Percentiles rank a stretch among this genome's conserved stretches.
phyloP scores from a whole-genome alignment of 2,797 vertebrate genomes.

The Otus scops region DNA sequence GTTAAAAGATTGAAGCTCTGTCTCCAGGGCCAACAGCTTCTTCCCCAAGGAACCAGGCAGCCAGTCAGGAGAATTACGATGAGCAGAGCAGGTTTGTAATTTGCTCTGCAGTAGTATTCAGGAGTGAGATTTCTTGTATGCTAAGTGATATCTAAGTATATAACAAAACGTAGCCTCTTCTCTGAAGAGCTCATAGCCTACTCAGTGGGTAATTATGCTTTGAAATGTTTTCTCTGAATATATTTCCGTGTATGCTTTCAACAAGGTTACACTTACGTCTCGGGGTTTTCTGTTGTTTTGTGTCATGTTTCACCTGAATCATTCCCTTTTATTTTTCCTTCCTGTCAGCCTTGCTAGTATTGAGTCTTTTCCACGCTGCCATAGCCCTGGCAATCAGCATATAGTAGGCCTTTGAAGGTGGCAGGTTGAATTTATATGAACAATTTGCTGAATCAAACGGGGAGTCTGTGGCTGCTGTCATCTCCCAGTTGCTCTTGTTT shows the following conservation, averaged over 20 bases:
- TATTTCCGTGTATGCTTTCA: background rate
- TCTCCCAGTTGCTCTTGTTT: background rate
- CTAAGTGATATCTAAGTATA: background rate
- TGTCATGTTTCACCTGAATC: background rate
- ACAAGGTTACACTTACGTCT: fast-evolving
- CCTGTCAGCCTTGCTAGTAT: background rate
- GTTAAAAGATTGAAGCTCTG: background rate
- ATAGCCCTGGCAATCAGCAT: background rate
- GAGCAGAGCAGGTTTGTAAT: background rate
- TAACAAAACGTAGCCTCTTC: background rate
- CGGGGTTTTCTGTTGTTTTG: background rate
- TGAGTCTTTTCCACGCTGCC: background rate
- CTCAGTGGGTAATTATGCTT: background rate
- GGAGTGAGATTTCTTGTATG: background rate
- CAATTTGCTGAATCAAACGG: background rate
- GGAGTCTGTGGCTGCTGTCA: background rate
- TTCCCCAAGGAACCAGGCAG: background rate
- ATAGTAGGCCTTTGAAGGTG: constrained; percentile 8
- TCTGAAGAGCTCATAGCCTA: background rate
- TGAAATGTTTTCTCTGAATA: background rate
- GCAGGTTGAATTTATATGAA: background rate
- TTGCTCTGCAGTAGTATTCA: background rate
- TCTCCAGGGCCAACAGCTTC: background rate
- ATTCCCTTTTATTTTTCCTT: background rate
- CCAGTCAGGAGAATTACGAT: background rate